Evolutionary conservation across 2,113 vertebrate genomes (phyloP).

Genomic region (Ailurus styani): DNA sequence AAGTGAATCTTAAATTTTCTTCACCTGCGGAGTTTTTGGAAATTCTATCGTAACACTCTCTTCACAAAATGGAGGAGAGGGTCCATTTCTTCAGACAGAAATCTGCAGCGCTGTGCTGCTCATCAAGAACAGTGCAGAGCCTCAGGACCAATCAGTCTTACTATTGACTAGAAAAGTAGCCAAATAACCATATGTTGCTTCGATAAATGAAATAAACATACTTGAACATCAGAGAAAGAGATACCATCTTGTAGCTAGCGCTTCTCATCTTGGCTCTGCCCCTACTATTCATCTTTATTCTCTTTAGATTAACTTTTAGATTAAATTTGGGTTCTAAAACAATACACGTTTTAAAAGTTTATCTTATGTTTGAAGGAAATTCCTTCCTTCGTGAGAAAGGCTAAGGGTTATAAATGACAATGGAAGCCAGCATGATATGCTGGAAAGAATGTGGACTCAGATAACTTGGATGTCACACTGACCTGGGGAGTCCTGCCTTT

Average conservation of each 20-base stretch:
- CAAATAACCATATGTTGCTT: background rate
- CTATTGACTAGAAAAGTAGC: background rate
- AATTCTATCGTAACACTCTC: background rate
- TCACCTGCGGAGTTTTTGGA: background rate
- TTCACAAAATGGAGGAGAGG: background rate
- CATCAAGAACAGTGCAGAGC: background rate
- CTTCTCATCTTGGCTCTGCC: background rate
- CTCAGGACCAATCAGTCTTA: background rate
- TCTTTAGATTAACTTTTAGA: background rate
- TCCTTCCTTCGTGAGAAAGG: background rate
- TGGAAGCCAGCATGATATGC: background rate
- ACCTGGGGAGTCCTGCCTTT: too few relatives aligned
- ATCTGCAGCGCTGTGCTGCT: background rate
- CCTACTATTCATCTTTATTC: background rate
- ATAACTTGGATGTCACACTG: background rate
- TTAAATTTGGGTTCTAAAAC: background rate
- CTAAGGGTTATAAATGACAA: too few relatives aligned
- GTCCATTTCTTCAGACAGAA: background rate
- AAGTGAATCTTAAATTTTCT: background rate
- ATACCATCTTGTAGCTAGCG: rapidly evolving
- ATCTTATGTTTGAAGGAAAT: background rate
- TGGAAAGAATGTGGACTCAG: background rate
- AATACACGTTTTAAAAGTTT: background rate
- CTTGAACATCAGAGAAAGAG: background rate
- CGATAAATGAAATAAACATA: too few relatives aligned